phyloP scores from a whole-genome alignment of 2,113 vertebrate genomes.

The Cryptomyrus ogoouensis region DNA sequence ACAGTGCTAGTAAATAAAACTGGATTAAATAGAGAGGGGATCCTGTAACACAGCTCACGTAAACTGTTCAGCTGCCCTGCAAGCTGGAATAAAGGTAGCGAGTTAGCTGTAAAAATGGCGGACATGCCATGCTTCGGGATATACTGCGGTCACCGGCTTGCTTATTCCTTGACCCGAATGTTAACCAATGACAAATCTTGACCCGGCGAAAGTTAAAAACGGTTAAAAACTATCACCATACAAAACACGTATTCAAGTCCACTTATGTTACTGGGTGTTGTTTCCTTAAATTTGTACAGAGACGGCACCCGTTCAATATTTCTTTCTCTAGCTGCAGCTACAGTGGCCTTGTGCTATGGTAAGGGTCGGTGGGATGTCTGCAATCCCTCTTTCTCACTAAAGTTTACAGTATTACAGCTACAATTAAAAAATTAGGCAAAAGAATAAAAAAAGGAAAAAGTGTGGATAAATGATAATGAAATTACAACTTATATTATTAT shows the following conservation, averaged over 20 bases:
- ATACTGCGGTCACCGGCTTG: not conserved
- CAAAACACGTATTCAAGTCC: not conserved
- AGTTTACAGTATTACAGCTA: too few relatives aligned
- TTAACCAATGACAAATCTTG: not conserved
- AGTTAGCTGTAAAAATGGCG: not conserved
- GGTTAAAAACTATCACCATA: not conserved
- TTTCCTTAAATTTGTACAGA: not conserved
- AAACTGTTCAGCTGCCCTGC: not conserved
- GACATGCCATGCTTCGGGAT: not conserved
- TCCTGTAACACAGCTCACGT: not conserved
- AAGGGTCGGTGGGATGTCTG: too few relatives aligned
- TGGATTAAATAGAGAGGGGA: not conserved
- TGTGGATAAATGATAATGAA: too few relatives aligned
- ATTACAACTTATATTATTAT: too few relatives aligned
- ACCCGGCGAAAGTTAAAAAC: not conserved
- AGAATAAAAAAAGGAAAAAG: too few relatives aligned
- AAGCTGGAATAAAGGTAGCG: not conserved
- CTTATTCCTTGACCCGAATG: not conserved
- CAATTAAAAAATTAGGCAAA: too few relatives aligned
- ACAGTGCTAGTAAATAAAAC: not conserved
- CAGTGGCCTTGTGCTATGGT: not conserved
- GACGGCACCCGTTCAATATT: not conserved
- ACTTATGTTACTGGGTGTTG: not conserved
- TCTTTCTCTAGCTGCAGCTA: not conserved
- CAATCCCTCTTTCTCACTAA: too few relatives aligned